Evolutionary conservation across 53 echinoderm and acorn worm genomes (phyloP), one percentile per base, ranked within the genome.

Genomic region (Temnopleurus reevesii): DNA sequence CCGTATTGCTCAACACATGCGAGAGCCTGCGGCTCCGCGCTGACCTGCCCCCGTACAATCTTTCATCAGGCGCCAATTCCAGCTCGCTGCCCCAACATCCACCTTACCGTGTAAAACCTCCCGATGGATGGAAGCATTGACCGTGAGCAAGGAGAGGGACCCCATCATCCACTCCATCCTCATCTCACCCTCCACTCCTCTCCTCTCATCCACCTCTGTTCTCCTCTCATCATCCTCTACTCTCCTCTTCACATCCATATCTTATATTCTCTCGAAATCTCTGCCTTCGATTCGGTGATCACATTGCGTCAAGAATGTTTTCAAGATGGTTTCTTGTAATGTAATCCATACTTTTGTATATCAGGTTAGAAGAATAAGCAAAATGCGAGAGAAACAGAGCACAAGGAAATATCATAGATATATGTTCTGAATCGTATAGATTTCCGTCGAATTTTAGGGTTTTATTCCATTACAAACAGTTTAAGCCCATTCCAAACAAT

Each of bases 41-140:
- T 66, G 88, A 65, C 88, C 88, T 66, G 71, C 61, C 51, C 88
- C 88, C 51, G 88, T 49, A 54, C 88, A 49, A 30, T 87, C 88
- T 87, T 65, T 87, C 88, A 87, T 66, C 88, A 34, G 88, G 71
- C 88, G 88, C 88, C 88, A 87, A 65, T 87, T 87, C 88, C 66
- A 18, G 49, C 71, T 87, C 54, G 88, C 71, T 87, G 88, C 33
- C 30, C 88, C 88, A 66, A 87, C 88, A 87, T 87, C 46, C 71
- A 66, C 88, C 88, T 87, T 87, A 87, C 34, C 88, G 71, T 46
- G 8, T 85, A 30, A 87, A 66, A 46, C 49, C 71, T 18, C 25
- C n/a, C n/a, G n/a, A n/a, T n/a, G n/a, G n/a, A n/a, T 27, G 86
- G 86, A 85, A 44, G 86, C 86, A 85, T 13, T 85, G 86, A 85